Base-by-base conservation (phyloP, 53 echinoderm and acorn worm genomes). In the Actinopyga echinites region DNA sequence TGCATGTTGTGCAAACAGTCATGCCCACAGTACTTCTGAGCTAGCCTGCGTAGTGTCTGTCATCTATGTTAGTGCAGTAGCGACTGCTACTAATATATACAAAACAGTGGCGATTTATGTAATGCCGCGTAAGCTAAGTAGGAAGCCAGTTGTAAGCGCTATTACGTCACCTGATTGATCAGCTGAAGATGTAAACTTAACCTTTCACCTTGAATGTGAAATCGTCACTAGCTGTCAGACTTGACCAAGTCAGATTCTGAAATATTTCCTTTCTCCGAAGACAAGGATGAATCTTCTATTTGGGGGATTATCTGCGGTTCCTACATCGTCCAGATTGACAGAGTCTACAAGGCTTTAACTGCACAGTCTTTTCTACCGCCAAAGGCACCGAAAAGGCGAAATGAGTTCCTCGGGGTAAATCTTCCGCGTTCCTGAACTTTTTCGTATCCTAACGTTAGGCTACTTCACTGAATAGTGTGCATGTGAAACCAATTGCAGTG, bases 351-450 rank as follows among this genome's bases (percentile, higher is more conserved):
- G 44, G 44, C 44, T 40, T 71, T 24, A 43, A 23, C 1, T 22
- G 44, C 20, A 21, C 44, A 24, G 9, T 23, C 40, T 44, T 38
- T 71, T 11, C 71, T 40, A 71, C 15, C 24, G 13, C 34, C 26
- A 42, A 24, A 44, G 71, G 44, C 10, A 40, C 25, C 40, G 9
- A 23, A 71, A 44, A 71, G 71, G 40, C 71, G 23, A 71, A 36
- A 71, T 71, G 71, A 71, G 45, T 44, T 71, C 71, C 44, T 40
- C 71, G 44, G 71, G 71, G 71, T 71, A 71, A 71, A 71, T 68
- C 68, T 33, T 68, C 34, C 34, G 34, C 68, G 34, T 33, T 68
- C 68, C 21, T 15, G 17, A 49, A 49, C 49, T 49, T 49, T 49
- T 15, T 49, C 49, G 49, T 49, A 49, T 49, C 49, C 49, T 49